Evolutionary conservation across 2,797 vertebrate genomes (phyloP), one percentile per base, ranked within the genome.

Genomic region (Pristis pectinata): DNA sequence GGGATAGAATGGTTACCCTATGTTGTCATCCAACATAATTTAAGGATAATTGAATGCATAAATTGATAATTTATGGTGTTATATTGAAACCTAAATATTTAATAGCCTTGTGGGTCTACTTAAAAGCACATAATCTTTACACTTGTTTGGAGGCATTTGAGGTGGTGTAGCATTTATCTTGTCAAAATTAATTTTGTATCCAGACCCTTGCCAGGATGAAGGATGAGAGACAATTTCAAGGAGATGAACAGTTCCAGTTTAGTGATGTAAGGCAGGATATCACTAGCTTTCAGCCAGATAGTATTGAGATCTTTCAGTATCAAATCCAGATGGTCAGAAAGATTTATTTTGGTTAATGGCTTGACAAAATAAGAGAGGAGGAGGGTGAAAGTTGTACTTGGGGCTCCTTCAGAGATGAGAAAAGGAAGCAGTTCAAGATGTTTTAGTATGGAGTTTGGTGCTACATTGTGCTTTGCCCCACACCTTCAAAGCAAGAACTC

Each of bases 81-180:
- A 41, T 27, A 41, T 91, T 37, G 87, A 64, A 41, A 67, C 1
- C 61, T 91, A 67, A 64, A 64, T 64, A 91, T 64, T 91, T 91
- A 91, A 91, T 91, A 91, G 59, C 59, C 59, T 91, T 91, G 17
- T 91, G 87, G n/a, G 87, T 64, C 59, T 64, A 91, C 59, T 91
- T 91, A 91, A 67, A 64, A 91, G n/a, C 85, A n/a, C 34, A 13
- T 61, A 59, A 61, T 89, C 85, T 37, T 89, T 67, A n/a, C 59
- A 91, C n/a, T 24, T 64, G 34, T 41, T 41, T 91, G n/a, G 85
- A 67, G 59, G 34, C 9, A 61, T 91, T 67, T 37, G 87, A 37
- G 34, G 64, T 67, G 0, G n/a, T 61, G 37, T 24, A 91, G 87
- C n/a, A 67, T 61, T 91, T 91, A 61, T 64, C 59, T 67, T 41